These are phyloP conservation scores for Atrichornis clamosus DNA, from an alignment of 2,113 vertebrate species.

Conservation along the genomic window DNA sequence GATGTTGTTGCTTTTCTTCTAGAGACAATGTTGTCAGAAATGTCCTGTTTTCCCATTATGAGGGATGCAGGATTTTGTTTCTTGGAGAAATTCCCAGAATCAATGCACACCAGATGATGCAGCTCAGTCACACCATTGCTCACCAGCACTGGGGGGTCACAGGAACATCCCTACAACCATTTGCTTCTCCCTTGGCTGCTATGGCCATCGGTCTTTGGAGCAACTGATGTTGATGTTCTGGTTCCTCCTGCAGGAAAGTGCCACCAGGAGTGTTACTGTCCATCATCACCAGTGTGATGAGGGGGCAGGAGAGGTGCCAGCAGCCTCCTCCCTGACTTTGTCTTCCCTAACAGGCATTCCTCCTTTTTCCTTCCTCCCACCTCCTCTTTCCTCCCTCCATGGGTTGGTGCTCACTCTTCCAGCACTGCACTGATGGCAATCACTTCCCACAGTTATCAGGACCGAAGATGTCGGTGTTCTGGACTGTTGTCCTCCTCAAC, in stretches of 20 bases:
- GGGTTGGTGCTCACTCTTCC: not conserved
- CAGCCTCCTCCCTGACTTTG: not conserved
- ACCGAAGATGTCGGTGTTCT: not conserved
- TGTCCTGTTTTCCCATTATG: rapidly evolving
- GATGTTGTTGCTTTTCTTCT: not conserved
- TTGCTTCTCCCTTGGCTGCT: not conserved
- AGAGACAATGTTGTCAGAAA: not conserved
- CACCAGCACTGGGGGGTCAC: not conserved
- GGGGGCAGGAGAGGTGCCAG: not conserved
- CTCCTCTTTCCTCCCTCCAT: not conserved
- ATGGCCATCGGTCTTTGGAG: not conserved
- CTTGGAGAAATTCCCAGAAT: not conserved
- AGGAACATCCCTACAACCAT: not conserved
- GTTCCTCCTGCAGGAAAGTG: not conserved
- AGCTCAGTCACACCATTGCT: not conserved
- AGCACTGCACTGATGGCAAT: not conserved
- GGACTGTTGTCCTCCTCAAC: constrained; percentile 48
- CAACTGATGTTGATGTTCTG: not conserved
- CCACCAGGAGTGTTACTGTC: not conserved
- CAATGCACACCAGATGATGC: rapidly evolving
- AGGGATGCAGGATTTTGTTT: not conserved
- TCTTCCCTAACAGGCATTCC: not conserved
- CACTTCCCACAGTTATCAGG: not conserved
- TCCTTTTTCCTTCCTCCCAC: not conserved
- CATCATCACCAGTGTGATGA: not conserved